Conservation (phyloP, 2,113 vertebrate genomes). For the Melospiza melodia region DNA sequence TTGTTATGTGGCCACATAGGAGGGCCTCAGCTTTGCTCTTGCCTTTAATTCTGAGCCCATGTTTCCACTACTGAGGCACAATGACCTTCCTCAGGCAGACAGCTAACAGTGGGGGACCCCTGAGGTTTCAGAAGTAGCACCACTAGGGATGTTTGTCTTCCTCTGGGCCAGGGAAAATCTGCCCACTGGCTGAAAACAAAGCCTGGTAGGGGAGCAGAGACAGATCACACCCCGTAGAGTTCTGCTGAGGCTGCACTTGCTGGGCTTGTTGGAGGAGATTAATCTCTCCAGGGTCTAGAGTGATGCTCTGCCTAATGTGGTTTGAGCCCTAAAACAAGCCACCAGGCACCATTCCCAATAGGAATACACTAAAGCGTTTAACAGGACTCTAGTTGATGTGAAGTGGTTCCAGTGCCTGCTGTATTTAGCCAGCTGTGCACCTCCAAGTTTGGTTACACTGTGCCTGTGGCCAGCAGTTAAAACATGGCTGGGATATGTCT, state of each 20-base stretch:
- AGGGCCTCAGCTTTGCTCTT: not conserved
- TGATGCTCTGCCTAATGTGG: not conserved
- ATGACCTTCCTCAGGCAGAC: not conserved
- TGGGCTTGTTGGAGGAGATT: not conserved
- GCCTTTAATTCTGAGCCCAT: not conserved
- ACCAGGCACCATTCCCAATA: not conserved
- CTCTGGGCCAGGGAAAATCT: not conserved
- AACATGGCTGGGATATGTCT: not conserved
- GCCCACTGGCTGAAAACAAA: not conserved
- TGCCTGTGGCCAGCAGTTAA: not conserved
- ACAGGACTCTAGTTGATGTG: not conserved
- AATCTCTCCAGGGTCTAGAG: accelerated
- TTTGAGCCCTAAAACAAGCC: not conserved
- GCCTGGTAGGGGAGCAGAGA: not conserved
- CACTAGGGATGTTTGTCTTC: not conserved
- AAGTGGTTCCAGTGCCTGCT: not conserved
- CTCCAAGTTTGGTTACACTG: not conserved
- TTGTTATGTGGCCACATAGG: not conserved
- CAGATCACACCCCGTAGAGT: not conserved
- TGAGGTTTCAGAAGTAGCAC: not conserved
- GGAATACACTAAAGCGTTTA: not conserved
- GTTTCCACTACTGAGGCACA: not conserved
- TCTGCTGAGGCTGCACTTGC: not conserved
- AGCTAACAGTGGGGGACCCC: not conserved
- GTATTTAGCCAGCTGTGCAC: not conserved